A percentile compares a stretch with the other conserved stretches of the same genome.
These are phyloP conservation scores for Ellobius talpinus DNA, from an alignment of 2,113 vertebrate genomes.

Conservation along the genomic window DNA sequence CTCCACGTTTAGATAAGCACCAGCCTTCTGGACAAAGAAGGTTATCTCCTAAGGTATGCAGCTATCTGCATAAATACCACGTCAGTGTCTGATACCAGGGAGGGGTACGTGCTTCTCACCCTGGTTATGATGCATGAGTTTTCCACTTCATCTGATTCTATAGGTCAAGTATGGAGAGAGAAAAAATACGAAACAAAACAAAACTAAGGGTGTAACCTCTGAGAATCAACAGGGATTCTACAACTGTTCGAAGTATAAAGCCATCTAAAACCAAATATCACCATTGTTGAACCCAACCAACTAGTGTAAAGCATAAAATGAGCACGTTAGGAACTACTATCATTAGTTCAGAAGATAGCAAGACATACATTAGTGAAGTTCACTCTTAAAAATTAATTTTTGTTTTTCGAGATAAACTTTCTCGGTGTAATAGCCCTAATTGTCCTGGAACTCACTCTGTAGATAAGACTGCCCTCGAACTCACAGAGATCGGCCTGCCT, in stretches of 20 bases:
- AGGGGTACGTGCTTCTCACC: background rate
- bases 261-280: accelerated
- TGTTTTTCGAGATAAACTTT: background rate
- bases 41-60: accelerated
- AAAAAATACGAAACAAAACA: accelerated
- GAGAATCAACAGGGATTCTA: background rate
- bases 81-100: background rate
- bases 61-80: accelerated
- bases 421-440: background rate
- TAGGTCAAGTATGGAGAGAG: background rate
- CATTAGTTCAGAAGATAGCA: background rate
- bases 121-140: background rate
- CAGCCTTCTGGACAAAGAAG: background rate
- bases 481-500: background rate
- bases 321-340: background rate
- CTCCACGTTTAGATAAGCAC: background rate
- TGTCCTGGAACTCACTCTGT: background rate
- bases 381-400: background rate
- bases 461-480: background rate
- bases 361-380: too few relatives aligned
- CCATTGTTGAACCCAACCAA: accelerated
- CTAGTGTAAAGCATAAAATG: background rate
- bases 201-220: background rate
- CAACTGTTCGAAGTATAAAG: accelerated
- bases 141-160: background rate